phyloP scores from a whole-genome alignment of 2,113 vertebrate genomes.

The Bambusicola thoracicus region DNA sequence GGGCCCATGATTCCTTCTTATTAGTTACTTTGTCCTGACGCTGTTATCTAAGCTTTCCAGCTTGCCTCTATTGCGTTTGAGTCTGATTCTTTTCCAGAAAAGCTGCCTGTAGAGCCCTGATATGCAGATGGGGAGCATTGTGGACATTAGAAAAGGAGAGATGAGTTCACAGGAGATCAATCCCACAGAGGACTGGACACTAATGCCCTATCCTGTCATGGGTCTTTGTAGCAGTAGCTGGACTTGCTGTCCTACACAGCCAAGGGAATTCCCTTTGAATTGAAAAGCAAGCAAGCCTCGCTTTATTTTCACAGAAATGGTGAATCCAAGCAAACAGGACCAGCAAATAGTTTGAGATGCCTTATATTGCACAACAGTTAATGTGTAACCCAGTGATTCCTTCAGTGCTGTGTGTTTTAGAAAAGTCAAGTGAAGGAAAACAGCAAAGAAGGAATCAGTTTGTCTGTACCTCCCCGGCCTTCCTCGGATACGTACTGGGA shows the following conservation, averaged over 20 bases:
- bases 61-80: background rate
- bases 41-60: background rate
- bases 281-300: background rate
- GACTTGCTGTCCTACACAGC: background rate
- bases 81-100: background rate
- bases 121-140: background rate
- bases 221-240: background rate
- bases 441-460: background rate
- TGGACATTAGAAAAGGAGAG: background rate
- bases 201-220: background rate
- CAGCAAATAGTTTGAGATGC: background rate
- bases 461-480: background rate
- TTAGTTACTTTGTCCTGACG: background rate
- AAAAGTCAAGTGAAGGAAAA: background rate
- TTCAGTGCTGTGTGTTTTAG: background rate
- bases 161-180: background rate
- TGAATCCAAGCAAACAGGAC: background rate
- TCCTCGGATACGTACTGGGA: background rate
- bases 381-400: fast-evolving
- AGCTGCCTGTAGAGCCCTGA: background rate
- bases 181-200: background rate
- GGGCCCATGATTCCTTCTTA: background rate
- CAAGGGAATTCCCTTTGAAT: background rate
- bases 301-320: background rate
- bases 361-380: background rate